Evolutionary conservation across 2,888 invertebrate species (phyloP).

Genomic region (Dyspetes luteomarginatus): DNA sequence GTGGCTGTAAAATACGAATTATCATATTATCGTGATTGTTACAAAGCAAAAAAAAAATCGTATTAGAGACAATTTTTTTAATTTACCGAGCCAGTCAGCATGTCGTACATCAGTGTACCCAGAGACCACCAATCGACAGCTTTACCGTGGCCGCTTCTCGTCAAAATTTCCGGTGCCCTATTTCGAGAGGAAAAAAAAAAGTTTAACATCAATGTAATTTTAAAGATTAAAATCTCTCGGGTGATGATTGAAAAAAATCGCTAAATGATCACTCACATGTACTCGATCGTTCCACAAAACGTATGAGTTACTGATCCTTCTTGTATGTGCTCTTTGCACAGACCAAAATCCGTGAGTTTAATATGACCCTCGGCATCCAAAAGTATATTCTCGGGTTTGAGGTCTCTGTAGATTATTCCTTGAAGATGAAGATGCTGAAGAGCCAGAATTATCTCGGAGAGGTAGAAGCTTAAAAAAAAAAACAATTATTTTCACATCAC

Average conservation of each 20-base stretch:
- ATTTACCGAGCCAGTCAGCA: constrained; percentile 97
- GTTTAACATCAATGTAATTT: neutral
- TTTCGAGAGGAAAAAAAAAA: constrained; percentile 49
- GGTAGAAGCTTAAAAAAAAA: constrained; percentile 84
- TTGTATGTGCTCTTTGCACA: constrained; percentile 84
- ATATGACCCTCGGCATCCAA: constrained; percentile 97
- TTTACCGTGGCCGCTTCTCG: constrained; percentile 98
- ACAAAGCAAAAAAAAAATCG: neutral
- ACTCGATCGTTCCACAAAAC: constrained; percentile 99
- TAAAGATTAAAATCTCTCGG: neutral
- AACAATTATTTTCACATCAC: constrained; percentile 13
- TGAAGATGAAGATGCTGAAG: constrained; percentile 88
- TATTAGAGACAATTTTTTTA: constrained; percentile 6
- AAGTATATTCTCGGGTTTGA: constrained; percentile 99
- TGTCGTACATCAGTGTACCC: constrained; percentile 99
- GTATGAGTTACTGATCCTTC: constrained; percentile 97
- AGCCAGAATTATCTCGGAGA: constrained; percentile 89
- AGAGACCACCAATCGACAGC: constrained; percentile 99
- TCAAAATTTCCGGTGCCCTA: constrained; percentile 99
- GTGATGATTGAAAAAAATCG: neutral
- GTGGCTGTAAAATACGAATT: constrained; percentile 88
- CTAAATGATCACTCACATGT: constrained; percentile 90
- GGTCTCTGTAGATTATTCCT: constrained; percentile 92
- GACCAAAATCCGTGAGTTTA: constrained; percentile 81
- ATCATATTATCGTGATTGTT: neutral